Evolutionary conservation across 2,888 invertebrate genomes (phyloP).

Genomic region (Globia sparganii): DNA sequence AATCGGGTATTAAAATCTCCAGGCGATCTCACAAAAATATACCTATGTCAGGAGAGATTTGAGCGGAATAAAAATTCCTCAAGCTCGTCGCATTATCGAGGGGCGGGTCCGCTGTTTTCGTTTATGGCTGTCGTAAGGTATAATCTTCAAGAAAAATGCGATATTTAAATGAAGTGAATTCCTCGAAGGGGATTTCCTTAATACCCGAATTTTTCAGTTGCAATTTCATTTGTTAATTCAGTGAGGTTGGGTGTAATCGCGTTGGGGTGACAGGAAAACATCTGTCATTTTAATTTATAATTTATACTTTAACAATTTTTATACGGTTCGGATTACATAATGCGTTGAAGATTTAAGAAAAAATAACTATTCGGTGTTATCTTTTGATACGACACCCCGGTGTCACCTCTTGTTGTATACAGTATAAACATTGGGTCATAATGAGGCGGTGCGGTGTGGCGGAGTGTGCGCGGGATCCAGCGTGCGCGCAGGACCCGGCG

Average conservation of each 20-base stretch:
- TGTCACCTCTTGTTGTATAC: conserved; percentile 75
- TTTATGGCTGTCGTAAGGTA: conserved; percentile 91
- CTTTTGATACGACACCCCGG: conserved; percentile 77
- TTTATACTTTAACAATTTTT: conserved; percentile 49
- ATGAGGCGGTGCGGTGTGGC: conserved; percentile 75
- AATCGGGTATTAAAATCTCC: conserved; percentile 89
- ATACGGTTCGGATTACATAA: conserved; percentile 27
- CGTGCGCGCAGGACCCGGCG: conserved; percentile 65
- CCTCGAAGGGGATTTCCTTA: conserved; percentile 85
- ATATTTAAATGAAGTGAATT: conserved; percentile 91
- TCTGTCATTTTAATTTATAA: conserved; percentile 69
- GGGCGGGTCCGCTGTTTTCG: conserved; percentile 89
- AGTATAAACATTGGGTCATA: conserved; percentile 84
- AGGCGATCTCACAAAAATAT: conserved; percentile 89
- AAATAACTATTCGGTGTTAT: conserved; percentile 59
- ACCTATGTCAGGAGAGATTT: conserved; percentile 90
- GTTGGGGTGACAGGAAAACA: conserved; percentile 71
- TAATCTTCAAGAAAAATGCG: conserved; percentile 91
- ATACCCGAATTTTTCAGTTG: conserved; percentile 84
- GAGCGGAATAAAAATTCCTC: conserved; percentile 90
- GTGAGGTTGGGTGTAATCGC: conserved; percentile 74
- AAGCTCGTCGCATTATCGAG: conserved; percentile 89
- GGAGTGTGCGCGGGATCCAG: conserved; percentile 74
- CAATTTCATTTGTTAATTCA: conserved; percentile 86
- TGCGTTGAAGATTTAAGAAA: conserved; percentile 16